These are phyloP conservation scores for Cyanoliseus patagonus DNA, from an alignment of 2,113 vertebrate species.

Conservation along the genomic window DNA sequence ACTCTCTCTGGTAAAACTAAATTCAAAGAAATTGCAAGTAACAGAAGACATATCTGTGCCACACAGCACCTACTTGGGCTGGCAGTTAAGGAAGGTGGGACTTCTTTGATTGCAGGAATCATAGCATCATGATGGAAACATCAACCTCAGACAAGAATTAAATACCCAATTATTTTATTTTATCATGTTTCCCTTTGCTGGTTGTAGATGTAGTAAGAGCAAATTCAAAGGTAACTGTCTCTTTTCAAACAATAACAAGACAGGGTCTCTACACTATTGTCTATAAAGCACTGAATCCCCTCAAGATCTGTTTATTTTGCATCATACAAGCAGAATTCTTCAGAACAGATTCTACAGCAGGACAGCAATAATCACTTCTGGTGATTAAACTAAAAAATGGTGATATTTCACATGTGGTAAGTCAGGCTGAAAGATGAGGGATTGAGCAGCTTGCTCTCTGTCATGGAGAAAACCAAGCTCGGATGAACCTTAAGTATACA, in stretches of 20 bases:
- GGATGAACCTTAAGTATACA: neutral
- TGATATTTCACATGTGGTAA: neutral
- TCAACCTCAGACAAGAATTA: neutral
- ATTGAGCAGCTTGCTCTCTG: neutral
- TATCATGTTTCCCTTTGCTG: neutral
- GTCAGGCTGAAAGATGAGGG: neutral
- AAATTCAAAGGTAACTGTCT: neutral
- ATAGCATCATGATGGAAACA: neutral
- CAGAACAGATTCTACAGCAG: neutral
- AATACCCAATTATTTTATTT: neutral
- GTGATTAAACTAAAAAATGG: neutral
- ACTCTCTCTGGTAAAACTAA: neutral
- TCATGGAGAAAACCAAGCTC: neutral
- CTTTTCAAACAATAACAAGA: neutral
- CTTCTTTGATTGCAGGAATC: neutral
- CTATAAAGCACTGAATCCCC: neutral
- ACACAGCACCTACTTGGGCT: rapidly evolving
- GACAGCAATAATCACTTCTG: neutral
- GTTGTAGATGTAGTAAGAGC: neutral
- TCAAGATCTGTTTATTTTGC: neutral
- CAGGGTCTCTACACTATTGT: rapidly evolving
- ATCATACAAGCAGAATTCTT: neutral
- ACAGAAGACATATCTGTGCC: neutral
- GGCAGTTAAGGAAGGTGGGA: neutral
- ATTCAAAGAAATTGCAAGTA: neutral